These are phyloP conservation scores for Amblyteles armatorius DNA, from an alignment of 2,888 invertebrate species.

Conservation along the genomic window DNA sequence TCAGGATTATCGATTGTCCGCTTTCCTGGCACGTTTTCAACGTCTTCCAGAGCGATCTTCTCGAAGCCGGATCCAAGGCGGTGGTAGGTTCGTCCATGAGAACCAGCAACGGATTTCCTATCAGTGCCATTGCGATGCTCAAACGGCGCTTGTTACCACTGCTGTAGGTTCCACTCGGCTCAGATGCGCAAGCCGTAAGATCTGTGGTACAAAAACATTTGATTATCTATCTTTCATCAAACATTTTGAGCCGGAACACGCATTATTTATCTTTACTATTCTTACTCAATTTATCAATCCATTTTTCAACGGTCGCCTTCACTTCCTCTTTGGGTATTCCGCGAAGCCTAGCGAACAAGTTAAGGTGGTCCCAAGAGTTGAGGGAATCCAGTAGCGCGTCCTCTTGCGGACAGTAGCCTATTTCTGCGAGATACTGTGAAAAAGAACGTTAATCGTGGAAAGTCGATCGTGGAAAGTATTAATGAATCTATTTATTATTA, in stretches of 20 bases:
- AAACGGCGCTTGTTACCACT: slow-evolving; percentile 93
- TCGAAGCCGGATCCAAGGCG: slow-evolving; percentile 89
- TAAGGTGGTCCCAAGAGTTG: slow-evolving; percentile 91
- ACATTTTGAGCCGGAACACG: background rate
- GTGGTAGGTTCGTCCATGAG: slow-evolving; percentile 92
- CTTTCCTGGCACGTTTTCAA: slow-evolving; percentile 85
- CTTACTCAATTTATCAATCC: slow-evolving; percentile 87
- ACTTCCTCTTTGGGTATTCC: slow-evolving; percentile 87
- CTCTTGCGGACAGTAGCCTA: slow-evolving; percentile 97
- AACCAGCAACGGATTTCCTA: slow-evolving; percentile 89
- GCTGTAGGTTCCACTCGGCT: slow-evolving; percentile 86
- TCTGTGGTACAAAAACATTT: slow-evolving; percentile 72
- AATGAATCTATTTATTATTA: too few species aligned
- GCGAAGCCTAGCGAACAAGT: slow-evolving; percentile 90
- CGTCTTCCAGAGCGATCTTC: slow-evolving; percentile 88
- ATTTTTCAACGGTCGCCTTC: slow-evolving; percentile 85
- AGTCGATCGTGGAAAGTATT: too few species aligned
- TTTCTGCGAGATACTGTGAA: slow-evolving; percentile 88
- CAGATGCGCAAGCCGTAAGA: slow-evolving; percentile 80
- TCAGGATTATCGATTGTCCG: slow-evolving; percentile 88
- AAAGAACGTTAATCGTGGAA: slow-evolving; percentile 3
- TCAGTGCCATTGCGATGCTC: slow-evolving; percentile 91
- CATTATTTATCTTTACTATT: background rate
- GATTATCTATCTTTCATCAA: background rate
- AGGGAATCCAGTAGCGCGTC: slow-evolving; percentile 92